Percentiles rank a stretch among this genome's conserved stretches.
Evolutionary conservation across 2,888 invertebrate genomes (phyloP).

Genomic region (Hartigia nigra): DNA sequence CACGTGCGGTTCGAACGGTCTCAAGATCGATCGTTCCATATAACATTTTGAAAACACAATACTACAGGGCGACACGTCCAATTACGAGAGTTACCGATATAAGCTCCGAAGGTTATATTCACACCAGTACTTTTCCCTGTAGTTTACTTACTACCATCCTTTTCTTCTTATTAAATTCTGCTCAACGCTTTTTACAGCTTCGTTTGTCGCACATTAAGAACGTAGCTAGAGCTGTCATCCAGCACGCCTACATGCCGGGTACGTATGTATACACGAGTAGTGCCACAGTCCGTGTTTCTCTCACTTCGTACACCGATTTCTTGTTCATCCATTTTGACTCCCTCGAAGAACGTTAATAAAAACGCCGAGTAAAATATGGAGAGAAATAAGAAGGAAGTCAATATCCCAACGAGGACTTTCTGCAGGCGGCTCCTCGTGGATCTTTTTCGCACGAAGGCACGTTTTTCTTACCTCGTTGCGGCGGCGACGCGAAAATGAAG

Average conservation of each 20-base stretch:
- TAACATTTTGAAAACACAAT: background rate
- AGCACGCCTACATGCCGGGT: background rate
- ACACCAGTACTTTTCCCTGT: background rate
- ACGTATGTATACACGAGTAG: background rate
- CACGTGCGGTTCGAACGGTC: background rate
- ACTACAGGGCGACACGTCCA: background rate
- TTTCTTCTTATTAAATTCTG: background rate
- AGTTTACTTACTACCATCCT: background rate
- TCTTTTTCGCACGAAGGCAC: background rate
- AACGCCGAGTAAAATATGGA: background rate
- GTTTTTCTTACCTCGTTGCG: background rate
- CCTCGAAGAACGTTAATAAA: background rate
- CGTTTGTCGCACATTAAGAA: background rate
- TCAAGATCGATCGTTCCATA: background rate
- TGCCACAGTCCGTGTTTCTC: background rate
- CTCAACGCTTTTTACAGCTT: background rate
- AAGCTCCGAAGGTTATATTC: background rate
- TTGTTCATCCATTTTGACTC: background rate
- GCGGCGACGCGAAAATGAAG: background rate
- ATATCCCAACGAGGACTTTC: background rate
- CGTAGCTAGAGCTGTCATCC: background rate
- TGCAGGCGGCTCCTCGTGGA: background rate
- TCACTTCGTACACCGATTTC: background rate
- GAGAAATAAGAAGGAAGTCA: background rate
- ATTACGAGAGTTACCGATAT: background rate